These are phyloP conservation scores for Hirtodrosophila cameraria DNA, from an alignment of 2,888 invertebrate genomes.

Conservation along the genomic window DNA sequence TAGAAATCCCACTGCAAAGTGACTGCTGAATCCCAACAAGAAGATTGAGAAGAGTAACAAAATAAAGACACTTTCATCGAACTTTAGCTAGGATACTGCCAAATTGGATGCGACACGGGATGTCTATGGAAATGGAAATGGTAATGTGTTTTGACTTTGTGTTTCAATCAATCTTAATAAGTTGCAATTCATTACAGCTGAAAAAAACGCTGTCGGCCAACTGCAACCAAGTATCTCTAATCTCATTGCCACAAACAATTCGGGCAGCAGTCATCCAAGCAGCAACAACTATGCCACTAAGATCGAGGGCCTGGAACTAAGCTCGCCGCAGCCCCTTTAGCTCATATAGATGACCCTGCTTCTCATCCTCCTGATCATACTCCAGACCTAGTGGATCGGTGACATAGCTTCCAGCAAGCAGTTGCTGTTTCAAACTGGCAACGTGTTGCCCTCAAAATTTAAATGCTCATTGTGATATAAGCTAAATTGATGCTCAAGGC, in stretches of 20 bases:
- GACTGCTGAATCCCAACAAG: slow-evolving; percentile 7
- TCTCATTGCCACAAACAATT: slow-evolving; percentile 38
- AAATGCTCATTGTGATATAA: no score
- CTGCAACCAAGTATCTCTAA: slow-evolving; percentile 20
- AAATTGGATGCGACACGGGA: slow-evolving; percentile 56
- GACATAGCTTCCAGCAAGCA: no score
- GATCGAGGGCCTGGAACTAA: slow-evolving; percentile 65
- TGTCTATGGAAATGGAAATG: slow-evolving; percentile 31
- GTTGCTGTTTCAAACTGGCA: no score
- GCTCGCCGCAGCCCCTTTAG: slow-evolving; percentile 45
- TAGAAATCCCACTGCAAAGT: slow-evolving; percentile 52
- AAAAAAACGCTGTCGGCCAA: neutral
- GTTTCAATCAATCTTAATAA: neutral
- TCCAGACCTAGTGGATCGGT: no score
- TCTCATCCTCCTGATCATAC: no score
- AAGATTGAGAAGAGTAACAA: slow-evolving; percentile 44
- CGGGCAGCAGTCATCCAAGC: slow-evolving; percentile 61
- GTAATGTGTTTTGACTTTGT: no score
- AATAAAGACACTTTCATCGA: slow-evolving; percentile 72
- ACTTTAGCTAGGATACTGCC: slow-evolving; percentile 65
- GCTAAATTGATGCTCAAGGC: no score
- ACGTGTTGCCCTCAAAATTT: no score
- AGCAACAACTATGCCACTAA: slow-evolving; percentile 81
- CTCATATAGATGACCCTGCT: no score
- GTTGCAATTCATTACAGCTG: neutral